Percentiles rank a stretch among this genome's conserved stretches.
Conservation (phyloP, 2,888 invertebrate genomes). For the Epinotia demarniana region DNA sequence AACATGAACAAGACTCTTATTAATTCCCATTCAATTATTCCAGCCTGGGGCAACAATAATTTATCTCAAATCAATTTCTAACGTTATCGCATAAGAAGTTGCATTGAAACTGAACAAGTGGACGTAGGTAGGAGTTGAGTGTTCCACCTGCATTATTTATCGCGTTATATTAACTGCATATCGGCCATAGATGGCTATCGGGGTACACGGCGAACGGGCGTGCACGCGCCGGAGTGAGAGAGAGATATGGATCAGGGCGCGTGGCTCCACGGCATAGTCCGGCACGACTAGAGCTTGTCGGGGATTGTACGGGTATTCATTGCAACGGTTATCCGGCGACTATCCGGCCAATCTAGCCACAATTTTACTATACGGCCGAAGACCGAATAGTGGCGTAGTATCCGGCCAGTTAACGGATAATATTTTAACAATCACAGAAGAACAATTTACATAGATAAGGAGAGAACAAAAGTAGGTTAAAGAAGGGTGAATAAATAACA, state of each 20-base stretch:
- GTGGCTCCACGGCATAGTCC: constrained; percentile 53
- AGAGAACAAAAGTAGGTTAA: too few relatives aligned
- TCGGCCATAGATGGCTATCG: constrained; percentile 79
- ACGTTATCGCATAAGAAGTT: constrained; percentile 61
- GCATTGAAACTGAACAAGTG: constrained; percentile 61
- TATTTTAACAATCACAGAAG: too few relatives aligned
- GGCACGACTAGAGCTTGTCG: constrained; percentile 51
- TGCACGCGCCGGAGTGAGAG: constrained; percentile 76
- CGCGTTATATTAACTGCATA: constrained; percentile 81
- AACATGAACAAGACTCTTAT: constrained; percentile 24
- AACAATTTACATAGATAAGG: too few relatives aligned
- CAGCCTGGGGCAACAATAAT: constrained; percentile 44
- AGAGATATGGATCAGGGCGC: constrained; percentile 70
- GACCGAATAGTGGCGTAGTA: too few relatives aligned
- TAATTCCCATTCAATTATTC: constrained; percentile 41
- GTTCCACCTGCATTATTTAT: constrained; percentile 80
- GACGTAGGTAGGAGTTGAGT: constrained; percentile 59
- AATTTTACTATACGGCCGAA: too few relatives aligned
- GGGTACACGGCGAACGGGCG: constrained; percentile 72
- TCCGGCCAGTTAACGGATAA: too few relatives aligned
- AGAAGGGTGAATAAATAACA: too few relatives aligned
- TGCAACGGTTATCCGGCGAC: too few relatives aligned
- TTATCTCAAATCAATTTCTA: constrained; percentile 72
- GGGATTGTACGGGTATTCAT: too few relatives aligned
- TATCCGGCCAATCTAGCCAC: too few relatives aligned